Evolutionary conservation across 1,140 invertebrate genomes (phyloP), one percentile per base, ranked within the genome.

Genomic region (Caenorhabditis latens): DNA sequence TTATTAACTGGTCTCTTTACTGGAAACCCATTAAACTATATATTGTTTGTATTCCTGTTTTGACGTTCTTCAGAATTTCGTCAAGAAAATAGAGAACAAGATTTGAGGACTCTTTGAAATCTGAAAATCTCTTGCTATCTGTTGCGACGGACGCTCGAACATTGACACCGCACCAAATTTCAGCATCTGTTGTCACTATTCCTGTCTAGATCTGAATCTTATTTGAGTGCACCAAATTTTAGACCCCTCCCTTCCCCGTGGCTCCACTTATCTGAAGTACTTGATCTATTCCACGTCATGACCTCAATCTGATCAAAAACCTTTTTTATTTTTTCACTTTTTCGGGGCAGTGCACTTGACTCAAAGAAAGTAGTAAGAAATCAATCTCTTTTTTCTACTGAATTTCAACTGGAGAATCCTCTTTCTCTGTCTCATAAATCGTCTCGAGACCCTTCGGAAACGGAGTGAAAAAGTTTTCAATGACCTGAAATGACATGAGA

Each of bases 401-500:
- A 32, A 32, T 32, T 32, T 32, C 32, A 32, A 32, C 42, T 71
- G 9, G 61, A 63, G 32, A 21, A 63, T 32, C 21, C 7, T 13
- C 4, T 24, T n/a, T n/a, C n/a, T n/a, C n/a, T n/a, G n/a, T n/a
- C 42, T 46, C 65, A 71, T 71, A 71, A 71, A 71, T 71, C 65
- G 61, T 65, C 32, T 65, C 57, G 57, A 58, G 57, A 63, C 21
- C 61, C 32, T 7, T 32, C 61, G 21, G 9, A 42, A n/a, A 4
- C 8, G 40, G 3, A 40, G 43, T 43, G 42, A 71, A 71, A 71
- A 43, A 43, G 40, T 71, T 71, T 71, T 71, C 65, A 71, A 71
- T 71, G 65, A 71, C 65, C 65, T 71, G 61, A 63, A 63, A 63
- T 63, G 61, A 40, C 61, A 63, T 63, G 61, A 63, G 61, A 63